Evolutionary conservation across 2,888 invertebrate species (phyloP).

Genomic region (Drosophila longiperda): DNA sequence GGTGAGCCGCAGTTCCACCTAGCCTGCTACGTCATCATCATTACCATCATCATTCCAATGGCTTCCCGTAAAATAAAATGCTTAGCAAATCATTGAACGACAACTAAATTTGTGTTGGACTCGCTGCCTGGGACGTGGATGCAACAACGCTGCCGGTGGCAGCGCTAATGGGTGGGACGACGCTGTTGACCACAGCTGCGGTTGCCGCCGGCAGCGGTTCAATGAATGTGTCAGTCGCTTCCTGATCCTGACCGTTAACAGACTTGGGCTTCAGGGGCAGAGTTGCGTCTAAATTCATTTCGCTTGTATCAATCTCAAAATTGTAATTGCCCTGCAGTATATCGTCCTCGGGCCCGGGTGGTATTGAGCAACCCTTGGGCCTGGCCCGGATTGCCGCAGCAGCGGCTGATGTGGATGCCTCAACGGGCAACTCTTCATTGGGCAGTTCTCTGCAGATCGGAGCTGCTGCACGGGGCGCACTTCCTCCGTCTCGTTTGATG

Average conservation of each 20-base stretch:
- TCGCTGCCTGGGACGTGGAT: conserved; percentile 70
- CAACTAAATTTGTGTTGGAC: conserved; percentile 83
- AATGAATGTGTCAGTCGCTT: conserved; percentile 8
- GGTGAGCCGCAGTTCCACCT: conserved; percentile 17
- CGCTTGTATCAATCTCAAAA: conserved; percentile 53
- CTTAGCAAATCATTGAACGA: conserved; percentile 83
- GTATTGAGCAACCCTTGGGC: conserved; percentile 58
- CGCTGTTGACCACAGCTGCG: conserved; percentile 27
- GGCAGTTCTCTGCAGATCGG: conserved; percentile 42
- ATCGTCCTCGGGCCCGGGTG: conserved; percentile 58
- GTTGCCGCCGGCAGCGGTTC: conserved; percentile 45
- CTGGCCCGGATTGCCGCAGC: conserved; percentile 52
- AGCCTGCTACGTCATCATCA: conserved; percentile 6
- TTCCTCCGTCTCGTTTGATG: conserved; percentile 81
- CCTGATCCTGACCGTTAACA: conserved; percentile 33
- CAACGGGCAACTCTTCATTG: conserved; percentile 60
- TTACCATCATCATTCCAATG: conserved; percentile 66
- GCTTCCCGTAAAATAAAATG: conserved; percentile 82
- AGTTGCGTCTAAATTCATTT: conserved; percentile 34
- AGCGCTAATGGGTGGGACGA: conserved; percentile 25
- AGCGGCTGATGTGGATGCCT: conserved; percentile 69
- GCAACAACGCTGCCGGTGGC: conserved; percentile 47
- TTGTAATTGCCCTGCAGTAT: conserved; percentile 30
- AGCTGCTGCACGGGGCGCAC: conserved; percentile 31
- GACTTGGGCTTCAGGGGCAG: conserved; percentile 40